Evolutionary conservation across 2,888 invertebrate genomes (phyloP).

Genomic region (Drosophila antonietae): DNA sequence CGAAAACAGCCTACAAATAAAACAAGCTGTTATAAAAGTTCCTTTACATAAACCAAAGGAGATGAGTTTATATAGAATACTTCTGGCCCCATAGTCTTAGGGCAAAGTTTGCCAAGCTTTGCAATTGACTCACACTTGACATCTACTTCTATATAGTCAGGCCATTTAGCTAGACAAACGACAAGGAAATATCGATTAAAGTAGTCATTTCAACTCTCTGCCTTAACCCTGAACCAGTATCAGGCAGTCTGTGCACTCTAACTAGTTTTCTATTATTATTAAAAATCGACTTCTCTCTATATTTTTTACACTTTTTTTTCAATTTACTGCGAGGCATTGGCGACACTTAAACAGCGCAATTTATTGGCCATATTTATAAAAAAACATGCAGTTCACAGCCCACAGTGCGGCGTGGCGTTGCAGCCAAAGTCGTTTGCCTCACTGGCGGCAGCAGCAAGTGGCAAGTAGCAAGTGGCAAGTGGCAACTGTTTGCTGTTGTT

Average conservation of each 20-base stretch:
- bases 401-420: constrained; percentile 23
- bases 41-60: not conserved
- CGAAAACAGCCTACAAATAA: no score
- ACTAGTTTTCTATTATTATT: constrained; percentile 26
- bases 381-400: constrained; percentile 64
- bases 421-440: constrained; percentile 41
- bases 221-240: not conserved
- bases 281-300: constrained; percentile 22
- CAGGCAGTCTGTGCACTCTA: not conserved
- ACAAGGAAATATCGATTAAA: not conserved
- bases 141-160: not conserved
- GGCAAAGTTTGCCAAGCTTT: not conserved
- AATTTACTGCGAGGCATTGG: constrained; percentile 21
- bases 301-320: constrained; percentile 42
- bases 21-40: not conserved
- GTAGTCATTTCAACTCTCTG: not conserved
- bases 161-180: not conserved
- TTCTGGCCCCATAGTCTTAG: not conserved
- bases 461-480: constrained; percentile 39
- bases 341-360: constrained; percentile 57
- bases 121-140: not conserved
- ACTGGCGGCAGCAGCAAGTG: constrained; percentile 1
- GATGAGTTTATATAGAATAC: not conserved
- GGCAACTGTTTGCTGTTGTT: constrained; percentile 28
- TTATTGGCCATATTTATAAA: constrained; percentile 78